phyloP scores from a whole-genome alignment of 2,888 invertebrate genomes.

The Scaptomyza cyrtandrae region DNA sequence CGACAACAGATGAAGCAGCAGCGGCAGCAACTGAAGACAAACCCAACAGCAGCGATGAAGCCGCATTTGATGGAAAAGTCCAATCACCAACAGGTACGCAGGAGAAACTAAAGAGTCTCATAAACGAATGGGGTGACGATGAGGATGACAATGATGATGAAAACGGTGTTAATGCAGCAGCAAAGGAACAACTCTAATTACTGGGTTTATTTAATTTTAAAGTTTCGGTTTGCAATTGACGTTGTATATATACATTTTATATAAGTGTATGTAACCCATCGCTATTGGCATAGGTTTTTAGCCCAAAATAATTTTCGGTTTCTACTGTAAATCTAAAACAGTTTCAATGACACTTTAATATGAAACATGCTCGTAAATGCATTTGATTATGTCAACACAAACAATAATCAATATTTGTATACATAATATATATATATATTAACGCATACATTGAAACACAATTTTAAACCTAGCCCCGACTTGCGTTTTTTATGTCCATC shows the following conservation, averaged over 20 bases:
- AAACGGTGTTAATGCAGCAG: constrained; percentile 69
- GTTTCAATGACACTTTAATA: constrained; percentile 26
- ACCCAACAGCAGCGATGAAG: constrained; percentile 41
- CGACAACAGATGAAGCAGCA: constrained; percentile 7
- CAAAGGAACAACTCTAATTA: constrained; percentile 78
- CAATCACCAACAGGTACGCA: constrained; percentile 41
- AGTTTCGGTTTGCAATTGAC: constrained; percentile 54
- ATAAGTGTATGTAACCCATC: constrained; percentile 22
- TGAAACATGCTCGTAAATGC: constrained; percentile 17
- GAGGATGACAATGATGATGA: constrained; percentile 81
- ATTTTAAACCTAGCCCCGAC: constrained; percentile 10
- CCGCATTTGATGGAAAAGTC: constrained; percentile 33
- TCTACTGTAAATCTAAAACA: constrained; percentile 68
- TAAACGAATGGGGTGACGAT: constrained; percentile 84
- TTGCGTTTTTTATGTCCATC: constrained; percentile 3
- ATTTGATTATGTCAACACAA: constrained; percentile 16
- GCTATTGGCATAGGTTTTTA: constrained; percentile 14
- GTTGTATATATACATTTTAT: constrained; percentile 14
- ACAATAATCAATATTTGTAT: constrained; percentile 21
- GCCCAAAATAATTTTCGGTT: constrained; percentile 59
- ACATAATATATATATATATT: constrained; percentile 5
- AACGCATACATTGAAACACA: constrained; percentile 6
- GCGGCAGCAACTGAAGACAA: constrained; percentile 15
- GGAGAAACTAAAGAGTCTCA: constrained; percentile 82
- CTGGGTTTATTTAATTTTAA: constrained; percentile 82